A percentile compares a stretch with the other conserved stretches of the same genome.
Conservation (phyloP, 2,113 vertebrate genomes). For the Mormyrus lacerda region DNA sequence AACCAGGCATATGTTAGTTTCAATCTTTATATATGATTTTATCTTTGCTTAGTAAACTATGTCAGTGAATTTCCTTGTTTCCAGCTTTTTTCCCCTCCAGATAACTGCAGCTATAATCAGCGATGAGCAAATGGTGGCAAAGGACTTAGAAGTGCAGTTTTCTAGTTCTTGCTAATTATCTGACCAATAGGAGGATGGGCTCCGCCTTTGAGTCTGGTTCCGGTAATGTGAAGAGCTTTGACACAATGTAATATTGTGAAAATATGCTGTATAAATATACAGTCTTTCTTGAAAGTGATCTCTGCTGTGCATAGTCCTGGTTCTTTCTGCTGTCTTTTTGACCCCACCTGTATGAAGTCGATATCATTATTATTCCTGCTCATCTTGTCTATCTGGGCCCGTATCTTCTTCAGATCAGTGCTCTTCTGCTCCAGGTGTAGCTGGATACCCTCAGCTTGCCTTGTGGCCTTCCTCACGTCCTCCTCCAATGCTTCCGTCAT, state of each 20-base stretch:
- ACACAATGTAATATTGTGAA: not conserved
- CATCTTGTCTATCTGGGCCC: conserved; percentile 51
- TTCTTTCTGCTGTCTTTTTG: not conserved
- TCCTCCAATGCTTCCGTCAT: conserved; percentile 52
- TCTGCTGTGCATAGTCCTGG: not conserved
- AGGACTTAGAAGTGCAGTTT: not conserved
- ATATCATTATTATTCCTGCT: conserved; percentile 47
- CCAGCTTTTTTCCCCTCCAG: not conserved
- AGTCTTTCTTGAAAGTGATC: not conserved
- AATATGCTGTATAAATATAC: not conserved
- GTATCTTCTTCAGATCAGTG: conserved; percentile 46
- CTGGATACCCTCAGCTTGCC: conserved; percentile 58
- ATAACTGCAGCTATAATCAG: not conserved
- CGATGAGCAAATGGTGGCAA: not conserved
- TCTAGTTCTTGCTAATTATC: not conserved
- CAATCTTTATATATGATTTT: not conserved
- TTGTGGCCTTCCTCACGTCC: conserved; percentile 53
- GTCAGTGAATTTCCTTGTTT: not conserved
- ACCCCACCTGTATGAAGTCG: conserved; percentile 61
- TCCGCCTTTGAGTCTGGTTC: not conserved
- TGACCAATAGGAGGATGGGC: not conserved
- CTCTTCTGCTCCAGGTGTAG: conserved; percentile 57
- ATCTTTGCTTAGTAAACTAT: not conserved
- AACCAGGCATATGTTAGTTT: not conserved
- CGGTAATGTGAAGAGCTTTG: not conserved